Percentiles rank a stretch among this genome's conserved stretches.
Conservation (phyloP, 1,140 invertebrate genomes). For the Anadara kagoshimensis region DNA sequence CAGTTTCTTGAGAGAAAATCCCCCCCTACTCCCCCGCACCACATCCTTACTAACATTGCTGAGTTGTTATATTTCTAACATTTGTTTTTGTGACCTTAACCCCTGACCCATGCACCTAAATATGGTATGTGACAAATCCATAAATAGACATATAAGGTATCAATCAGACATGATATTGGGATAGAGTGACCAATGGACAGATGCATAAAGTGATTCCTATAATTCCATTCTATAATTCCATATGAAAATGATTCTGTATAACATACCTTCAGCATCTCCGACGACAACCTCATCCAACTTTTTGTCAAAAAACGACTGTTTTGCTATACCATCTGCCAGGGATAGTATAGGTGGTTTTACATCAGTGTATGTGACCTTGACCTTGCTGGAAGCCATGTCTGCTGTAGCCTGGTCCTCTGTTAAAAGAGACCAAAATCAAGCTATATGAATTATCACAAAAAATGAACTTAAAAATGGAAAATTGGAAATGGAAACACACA, state of each 20-base stretch:
- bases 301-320: slow-evolving; percentile 54
- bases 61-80: too few species aligned
- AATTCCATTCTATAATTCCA: too few species aligned
- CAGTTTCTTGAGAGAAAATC: too few species aligned
- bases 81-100: too few species aligned
- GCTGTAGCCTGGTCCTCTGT: slow-evolving; percentile 77
- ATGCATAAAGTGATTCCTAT: slow-evolving; percentile 4
- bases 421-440: background rate
- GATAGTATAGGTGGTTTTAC: slow-evolving; percentile 76
- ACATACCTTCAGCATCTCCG: slow-evolving; percentile 63
- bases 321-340: slow-evolving; percentile 62
- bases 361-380: slow-evolving; percentile 81
- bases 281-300: slow-evolving; percentile 48
- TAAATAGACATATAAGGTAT: too few species aligned
- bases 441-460: background rate
- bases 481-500: background rate
- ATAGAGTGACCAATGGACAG: background rate
- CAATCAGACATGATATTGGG: too few species aligned
- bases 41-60: too few species aligned
- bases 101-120: too few species aligned
- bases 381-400: slow-evolving; percentile 77
- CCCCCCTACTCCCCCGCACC: too few species aligned
- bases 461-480: background rate
- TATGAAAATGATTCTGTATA: background rate
- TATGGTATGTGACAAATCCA: too few species aligned